A percentile compares a stretch with the other conserved stretches of the same genome.
phyloP scores from a whole-genome alignment of 2,113 vertebrate genomes.

The Pimephales promelas region DNA sequence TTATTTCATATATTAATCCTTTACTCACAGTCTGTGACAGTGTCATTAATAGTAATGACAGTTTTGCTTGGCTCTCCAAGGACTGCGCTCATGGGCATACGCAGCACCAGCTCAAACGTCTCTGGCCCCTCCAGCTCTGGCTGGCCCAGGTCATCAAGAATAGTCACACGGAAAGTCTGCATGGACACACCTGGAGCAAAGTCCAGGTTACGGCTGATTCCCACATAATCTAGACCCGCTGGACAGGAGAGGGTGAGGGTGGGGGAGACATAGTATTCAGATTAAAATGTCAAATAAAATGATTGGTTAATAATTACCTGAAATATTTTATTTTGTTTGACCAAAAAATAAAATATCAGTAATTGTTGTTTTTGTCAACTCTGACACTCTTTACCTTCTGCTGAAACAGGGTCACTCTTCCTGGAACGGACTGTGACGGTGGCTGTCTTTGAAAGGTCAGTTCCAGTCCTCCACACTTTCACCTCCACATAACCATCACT shows the following conservation, averaged over 20 bases:
- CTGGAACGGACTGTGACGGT: slow-evolving; percentile 80
- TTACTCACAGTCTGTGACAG: slow-evolving; percentile 75
- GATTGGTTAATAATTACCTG: neutral
- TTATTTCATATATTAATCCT: neutral
- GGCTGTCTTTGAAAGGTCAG: slow-evolving; percentile 82
- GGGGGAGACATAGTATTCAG: neutral
- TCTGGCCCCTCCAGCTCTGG: slow-evolving; percentile 82
- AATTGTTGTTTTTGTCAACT: neutral
- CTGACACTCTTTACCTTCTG: slow-evolving; percentile 76
- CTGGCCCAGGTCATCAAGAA: slow-evolving; percentile 81
- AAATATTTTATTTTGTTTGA: neutral
- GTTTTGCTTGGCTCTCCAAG: slow-evolving; percentile 83
- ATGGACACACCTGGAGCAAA: slow-evolving; percentile 82
- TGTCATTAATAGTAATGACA: slow-evolving; percentile 81
- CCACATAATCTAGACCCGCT: slow-evolving; percentile 85
- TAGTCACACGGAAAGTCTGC: slow-evolving; percentile 83
- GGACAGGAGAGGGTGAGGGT: slow-evolving; percentile 29
- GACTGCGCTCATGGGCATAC: slow-evolving; percentile 79
- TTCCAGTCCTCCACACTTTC: slow-evolving; percentile 82
- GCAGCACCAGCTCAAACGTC: slow-evolving; percentile 83
- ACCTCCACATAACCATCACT: slow-evolving; percentile 81
- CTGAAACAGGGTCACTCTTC: slow-evolving; percentile 79
- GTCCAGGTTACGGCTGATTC: slow-evolving; percentile 82
- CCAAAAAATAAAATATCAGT: neutral
- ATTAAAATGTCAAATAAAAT: neutral